Percentiles rank a stretch among this genome's conserved stretches.
phyloP scores from a whole-genome alignment of 2,113 vertebrate species.

The Sylvicapra grimmia region DNA sequence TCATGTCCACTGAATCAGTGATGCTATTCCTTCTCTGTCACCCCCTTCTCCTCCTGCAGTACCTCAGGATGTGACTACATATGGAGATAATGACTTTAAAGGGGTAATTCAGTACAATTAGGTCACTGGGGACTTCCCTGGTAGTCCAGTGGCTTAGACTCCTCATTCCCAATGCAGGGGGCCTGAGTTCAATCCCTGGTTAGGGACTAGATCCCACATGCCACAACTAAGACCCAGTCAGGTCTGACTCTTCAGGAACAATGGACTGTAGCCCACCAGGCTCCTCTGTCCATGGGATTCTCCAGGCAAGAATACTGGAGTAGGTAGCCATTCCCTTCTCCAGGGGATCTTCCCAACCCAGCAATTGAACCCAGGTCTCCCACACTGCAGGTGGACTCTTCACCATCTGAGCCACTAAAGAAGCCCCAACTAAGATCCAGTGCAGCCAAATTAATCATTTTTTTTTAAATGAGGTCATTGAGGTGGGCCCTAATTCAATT shows the following conservation, averaged over 20 bases:
- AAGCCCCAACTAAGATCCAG: neutral
- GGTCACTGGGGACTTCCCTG: neutral
- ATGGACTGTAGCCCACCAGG: too few species aligned
- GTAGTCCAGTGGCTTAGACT: neutral
- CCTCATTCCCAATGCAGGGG: neutral
- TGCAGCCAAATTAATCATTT: neutral
- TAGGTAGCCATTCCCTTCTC: too few species aligned
- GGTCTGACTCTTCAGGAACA: neutral
- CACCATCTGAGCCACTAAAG: neutral
- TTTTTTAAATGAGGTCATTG: neutral
- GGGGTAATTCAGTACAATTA: neutral
- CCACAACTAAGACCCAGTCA: neutral
- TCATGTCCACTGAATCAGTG: neutral
- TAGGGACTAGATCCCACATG: neutral
- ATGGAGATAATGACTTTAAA: neutral
- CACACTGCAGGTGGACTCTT: neutral
- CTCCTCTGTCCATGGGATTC: too few species aligned
- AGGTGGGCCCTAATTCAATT: neutral
- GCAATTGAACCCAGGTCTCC: neutral
- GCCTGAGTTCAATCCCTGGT: neutral
- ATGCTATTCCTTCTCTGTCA: neutral
- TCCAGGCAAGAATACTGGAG: too few species aligned
- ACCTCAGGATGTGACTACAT: neutral
- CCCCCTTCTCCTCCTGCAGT: neutral
- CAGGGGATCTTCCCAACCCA: neutral